Base-by-base conservation (phyloP, 1,140 invertebrate species). In the Eumaeus atala region DNA sequence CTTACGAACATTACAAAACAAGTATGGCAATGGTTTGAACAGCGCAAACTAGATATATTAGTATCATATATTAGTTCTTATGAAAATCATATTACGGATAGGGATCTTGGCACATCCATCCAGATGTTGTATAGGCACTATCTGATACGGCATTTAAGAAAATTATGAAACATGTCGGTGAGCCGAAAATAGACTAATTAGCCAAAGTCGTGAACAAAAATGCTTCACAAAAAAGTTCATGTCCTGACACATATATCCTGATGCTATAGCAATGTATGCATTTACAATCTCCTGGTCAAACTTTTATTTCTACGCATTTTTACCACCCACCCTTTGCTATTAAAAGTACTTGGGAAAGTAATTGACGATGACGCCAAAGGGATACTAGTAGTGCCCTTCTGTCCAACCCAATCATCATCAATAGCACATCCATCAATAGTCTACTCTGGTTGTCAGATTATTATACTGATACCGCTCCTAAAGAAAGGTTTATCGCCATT, bases 351-450 rank as follows among this genome's bases (percentile, higher is more conserved):
- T 9, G 28, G 55, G 48, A 66, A 58, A 42, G 63, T 68, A 11
- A 56, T 64, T 11, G n/a, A 14, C 4, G 70, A 74, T 44, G 61
- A 63, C 38, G 61, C 70, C n/a, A 35, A 33, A 38, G 64, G 64
- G 5, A 66, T 72, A 18, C 1, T 74, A n/a, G 64, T 74, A 34
- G 67, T 70, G 3, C 67, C 72, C 36, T 38, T 10, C 70, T 69
- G n/a, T 64, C 59, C 61, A 0, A 62, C 64, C 7, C 63, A 70
- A 44, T 56, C 67, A 1, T 72, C 67, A 61, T 47, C 9, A 56
- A 8, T 54, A n/a, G n/a, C n/a, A n/a, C n/a, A n/a, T n/a, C n/a
- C n/a, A n/a, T n/a, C n/a, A n/a, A n/a, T n/a, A n/a, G n/a, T n/a
- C n/a, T n/a, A n/a, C n/a, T n/a, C n/a, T n/a, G n/a, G n/a, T n/a